A percentile compares a stretch with the other conserved stretches of the same genome.
phyloP scores from a whole-genome alignment of 2,113 vertebrate species.

The Panurus biarmicus region DNA sequence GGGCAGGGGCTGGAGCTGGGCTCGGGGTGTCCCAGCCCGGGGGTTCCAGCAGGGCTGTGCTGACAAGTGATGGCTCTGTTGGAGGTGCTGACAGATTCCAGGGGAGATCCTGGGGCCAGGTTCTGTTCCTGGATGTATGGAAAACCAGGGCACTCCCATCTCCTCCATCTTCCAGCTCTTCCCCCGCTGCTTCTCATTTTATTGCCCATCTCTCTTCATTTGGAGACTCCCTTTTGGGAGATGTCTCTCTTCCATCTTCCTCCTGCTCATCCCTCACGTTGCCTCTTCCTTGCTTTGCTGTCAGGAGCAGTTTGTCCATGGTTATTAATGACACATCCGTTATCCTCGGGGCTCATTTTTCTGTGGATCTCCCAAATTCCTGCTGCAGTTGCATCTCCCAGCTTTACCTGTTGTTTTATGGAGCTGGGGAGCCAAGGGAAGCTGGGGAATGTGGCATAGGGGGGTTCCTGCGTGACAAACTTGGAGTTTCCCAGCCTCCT shows the following conservation, averaged over 20 bases:
- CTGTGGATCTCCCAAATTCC: neutral
- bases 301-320: neutral
- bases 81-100: neutral
- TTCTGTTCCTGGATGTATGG: neutral
- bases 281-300: neutral
- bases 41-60: neutral
- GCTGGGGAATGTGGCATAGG: neutral
- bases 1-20: neutral
- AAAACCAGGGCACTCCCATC: neutral
- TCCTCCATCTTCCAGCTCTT: neutral
- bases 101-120: neutral
- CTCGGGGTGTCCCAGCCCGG: neutral
- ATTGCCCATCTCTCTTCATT: neutral
- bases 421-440: neutral
- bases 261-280: neutral
- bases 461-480: neutral
- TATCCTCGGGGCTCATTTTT: neutral
- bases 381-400: neutral
- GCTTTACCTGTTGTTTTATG: fast-evolving
- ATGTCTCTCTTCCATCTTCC: neutral
- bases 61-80: neutral
- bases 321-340: fast-evolving
- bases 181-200: neutral
- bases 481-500: fast-evolving
- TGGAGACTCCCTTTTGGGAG: neutral